Evolutionary conservation across 2,888 invertebrate species (phyloP).

Genomic region (Hypsopygia costalis): DNA sequence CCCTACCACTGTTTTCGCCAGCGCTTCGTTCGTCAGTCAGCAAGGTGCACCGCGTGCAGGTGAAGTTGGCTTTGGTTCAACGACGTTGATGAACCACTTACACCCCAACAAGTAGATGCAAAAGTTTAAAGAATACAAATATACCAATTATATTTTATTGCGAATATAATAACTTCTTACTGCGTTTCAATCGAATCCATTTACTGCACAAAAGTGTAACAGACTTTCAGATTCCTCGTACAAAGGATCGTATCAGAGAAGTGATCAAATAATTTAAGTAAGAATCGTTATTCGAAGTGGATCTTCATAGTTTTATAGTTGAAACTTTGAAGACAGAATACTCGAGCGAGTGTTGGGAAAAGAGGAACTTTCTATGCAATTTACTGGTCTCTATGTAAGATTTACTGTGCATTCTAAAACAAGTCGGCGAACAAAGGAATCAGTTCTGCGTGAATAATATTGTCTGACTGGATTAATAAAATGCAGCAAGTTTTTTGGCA

Average conservation of each 20-base stretch:
- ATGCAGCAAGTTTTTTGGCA: slow-evolving; percentile 65
- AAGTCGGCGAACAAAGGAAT: slow-evolving; percentile 46
- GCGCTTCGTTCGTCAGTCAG: no score
- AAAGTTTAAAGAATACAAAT: no score
- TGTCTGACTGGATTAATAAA: slow-evolving; percentile 63
- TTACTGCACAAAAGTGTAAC: neutral
- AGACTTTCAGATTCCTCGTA: slow-evolving; percentile 3
- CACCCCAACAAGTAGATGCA: no score
- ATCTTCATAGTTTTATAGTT: slow-evolving; percentile 17
- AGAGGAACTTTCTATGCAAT: slow-evolving; percentile 24
- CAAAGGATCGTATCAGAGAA: slow-evolving; percentile 12
- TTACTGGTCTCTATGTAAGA: slow-evolving; percentile 28
- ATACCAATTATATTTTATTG: no score
- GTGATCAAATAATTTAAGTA: slow-evolving; percentile 19
- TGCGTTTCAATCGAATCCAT: neutral
- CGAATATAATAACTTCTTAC: no score
- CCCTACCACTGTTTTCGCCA: no score
- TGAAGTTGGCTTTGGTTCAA: no score
- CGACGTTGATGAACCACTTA: no score
- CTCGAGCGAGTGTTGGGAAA: slow-evolving; percentile 12
- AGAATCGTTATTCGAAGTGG: slow-evolving; percentile 10
- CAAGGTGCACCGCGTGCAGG: no score
- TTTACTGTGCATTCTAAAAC: slow-evolving; percentile 36
- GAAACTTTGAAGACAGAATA: slow-evolving; percentile 10
- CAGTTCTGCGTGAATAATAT: slow-evolving; percentile 51